Conservation (phyloP, 1,140 invertebrate species). For the Bombus cullumanus region DNA sequence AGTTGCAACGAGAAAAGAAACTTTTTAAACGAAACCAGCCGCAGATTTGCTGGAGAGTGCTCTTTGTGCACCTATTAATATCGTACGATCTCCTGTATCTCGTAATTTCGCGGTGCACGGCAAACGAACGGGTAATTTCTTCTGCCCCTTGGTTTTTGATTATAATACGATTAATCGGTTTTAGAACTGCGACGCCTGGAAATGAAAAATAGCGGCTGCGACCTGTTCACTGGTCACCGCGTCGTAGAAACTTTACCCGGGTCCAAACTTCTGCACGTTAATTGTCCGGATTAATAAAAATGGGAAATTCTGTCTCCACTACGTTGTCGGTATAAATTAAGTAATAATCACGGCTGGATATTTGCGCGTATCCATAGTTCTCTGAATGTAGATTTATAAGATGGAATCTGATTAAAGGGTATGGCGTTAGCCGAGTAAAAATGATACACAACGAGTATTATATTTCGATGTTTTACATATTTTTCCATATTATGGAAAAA, state of each 20-base stretch:
- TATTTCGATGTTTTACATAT: no score
- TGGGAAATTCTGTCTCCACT: not conserved
- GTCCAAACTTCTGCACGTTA: not conserved
- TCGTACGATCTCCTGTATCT: constrained; percentile 44
- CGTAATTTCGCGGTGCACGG: not conserved
- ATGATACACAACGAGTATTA: no score
- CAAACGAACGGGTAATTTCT: not conserved
- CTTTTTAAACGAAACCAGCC: constrained; percentile 48
- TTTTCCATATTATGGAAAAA: no score
- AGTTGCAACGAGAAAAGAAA: constrained; percentile 54
- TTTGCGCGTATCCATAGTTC: no score
- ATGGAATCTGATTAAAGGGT: no score
- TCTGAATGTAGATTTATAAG: no score
- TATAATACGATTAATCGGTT: not conserved
- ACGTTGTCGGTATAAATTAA: not conserved
- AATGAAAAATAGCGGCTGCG: not conserved
- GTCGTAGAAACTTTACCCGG: not conserved
- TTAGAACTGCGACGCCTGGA: not conserved
- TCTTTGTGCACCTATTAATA: constrained; percentile 18
- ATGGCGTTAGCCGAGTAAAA: no score
- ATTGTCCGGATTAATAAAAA: not conserved
- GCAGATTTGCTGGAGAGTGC: not conserved
- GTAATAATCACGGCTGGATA: not conserved
- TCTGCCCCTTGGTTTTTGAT: not conserved
- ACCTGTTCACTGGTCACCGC: not conserved